phyloP scores from a whole-genome alignment of 2,797 vertebrate genomes.

The Hemitrygon akajei region DNA sequence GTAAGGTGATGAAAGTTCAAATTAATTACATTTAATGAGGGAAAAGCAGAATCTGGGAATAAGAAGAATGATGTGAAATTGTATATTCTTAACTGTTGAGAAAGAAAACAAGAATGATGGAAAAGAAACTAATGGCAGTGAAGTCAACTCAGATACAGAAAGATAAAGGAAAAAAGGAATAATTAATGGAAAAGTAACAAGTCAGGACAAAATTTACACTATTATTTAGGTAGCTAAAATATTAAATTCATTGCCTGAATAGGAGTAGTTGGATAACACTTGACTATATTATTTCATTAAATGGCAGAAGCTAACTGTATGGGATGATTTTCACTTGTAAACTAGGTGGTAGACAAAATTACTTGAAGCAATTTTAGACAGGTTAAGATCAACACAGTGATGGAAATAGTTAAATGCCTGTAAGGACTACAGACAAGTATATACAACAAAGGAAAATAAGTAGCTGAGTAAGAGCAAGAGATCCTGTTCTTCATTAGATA shows the following conservation, averaged over 20 bases:
- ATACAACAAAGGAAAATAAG: background rate
- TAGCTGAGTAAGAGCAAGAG: background rate
- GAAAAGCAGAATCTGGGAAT: background rate
- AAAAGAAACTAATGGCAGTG: background rate
- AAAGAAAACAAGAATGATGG: background rate
- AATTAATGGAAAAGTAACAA: background rate
- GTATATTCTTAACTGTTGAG: background rate
- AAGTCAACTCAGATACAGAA: background rate
- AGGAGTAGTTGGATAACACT: background rate
- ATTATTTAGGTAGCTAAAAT: background rate
- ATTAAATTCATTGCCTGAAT: background rate
- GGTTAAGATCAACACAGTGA: background rate
- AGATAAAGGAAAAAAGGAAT: background rate
- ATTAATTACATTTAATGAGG: background rate
- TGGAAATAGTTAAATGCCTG: background rate
- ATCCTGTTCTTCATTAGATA: background rate
- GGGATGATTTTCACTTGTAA: background rate
- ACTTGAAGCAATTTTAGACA: background rate
- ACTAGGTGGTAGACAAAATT: background rate
- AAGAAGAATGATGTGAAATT: background rate
- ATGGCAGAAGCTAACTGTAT: background rate
- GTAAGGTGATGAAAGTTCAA: background rate
- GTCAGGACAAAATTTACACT: background rate
- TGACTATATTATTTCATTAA: background rate
- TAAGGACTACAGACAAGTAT: background rate